phyloP scores from a whole-genome alignment of 2,888 invertebrate genomes.

The Sphaerophoria taeniata region DNA sequence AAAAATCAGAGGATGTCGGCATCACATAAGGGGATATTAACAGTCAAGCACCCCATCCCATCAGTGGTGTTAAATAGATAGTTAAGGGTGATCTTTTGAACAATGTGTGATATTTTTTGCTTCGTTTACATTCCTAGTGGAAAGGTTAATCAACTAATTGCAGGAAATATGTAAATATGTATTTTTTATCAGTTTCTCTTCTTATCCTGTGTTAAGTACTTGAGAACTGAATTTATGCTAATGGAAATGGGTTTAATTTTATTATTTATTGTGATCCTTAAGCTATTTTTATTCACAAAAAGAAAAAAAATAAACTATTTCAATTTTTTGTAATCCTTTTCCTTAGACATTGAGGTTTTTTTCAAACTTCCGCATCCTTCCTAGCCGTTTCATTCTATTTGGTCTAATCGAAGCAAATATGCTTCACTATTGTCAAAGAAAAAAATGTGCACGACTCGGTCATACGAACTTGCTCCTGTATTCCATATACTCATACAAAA shows the following conservation, averaged over 20 bases:
- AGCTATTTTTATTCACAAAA: not conserved
- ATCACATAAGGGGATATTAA: constrained; percentile 4
- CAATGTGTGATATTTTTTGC: constrained; percentile 13
- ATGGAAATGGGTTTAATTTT: not conserved
- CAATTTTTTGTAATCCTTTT: too few species aligned
- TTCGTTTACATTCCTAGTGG: not conserved
- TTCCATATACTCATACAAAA: too few species aligned
- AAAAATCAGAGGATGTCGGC: not conserved
- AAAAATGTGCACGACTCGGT: too few species aligned
- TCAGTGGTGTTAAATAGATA: not conserved
- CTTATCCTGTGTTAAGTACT: not conserved
- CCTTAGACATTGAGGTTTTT: too few species aligned
- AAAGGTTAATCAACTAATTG: constrained; percentile 70
- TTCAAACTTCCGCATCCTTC: too few species aligned
- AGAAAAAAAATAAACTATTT: too few species aligned
- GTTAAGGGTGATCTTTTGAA: constrained; percentile 27
- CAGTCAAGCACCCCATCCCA: not conserved
- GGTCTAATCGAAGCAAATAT: too few species aligned
- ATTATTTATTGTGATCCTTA: constrained; percentile 24
- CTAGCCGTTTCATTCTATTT: too few species aligned
- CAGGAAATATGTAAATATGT: constrained; percentile 63
- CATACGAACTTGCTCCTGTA: too few species aligned
- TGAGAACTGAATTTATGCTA: not conserved
- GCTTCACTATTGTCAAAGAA: too few species aligned
- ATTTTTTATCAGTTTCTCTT: not conserved